Evolutionary conservation across 2,888 invertebrate genomes (phyloP).

Genomic region (Coremacera marginata): DNA sequence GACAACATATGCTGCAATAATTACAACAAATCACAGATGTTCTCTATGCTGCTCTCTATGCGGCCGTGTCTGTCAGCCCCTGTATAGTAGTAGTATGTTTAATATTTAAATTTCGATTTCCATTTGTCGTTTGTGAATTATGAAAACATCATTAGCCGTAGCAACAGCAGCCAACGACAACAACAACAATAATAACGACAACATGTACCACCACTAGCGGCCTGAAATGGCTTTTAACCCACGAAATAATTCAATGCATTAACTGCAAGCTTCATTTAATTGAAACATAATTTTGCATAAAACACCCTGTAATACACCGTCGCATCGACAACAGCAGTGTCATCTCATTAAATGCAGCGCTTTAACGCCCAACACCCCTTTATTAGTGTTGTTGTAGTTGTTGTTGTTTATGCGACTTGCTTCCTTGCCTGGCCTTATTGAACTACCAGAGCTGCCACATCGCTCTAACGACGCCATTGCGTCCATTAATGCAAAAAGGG

Average conservation of each 20-base stretch:
- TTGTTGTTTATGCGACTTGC: background rate
- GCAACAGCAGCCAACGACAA: background rate
- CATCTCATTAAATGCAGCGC: background rate
- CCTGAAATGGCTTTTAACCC: conserved; percentile 44
- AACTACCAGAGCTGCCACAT: background rate
- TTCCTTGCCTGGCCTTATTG: too few species aligned
- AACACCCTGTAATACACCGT: conserved; percentile 26
- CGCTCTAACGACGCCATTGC: conserved; percentile 8
- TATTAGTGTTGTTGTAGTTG: too few species aligned
- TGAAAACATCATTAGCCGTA: conserved; percentile 7
- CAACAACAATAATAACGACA: background rate
- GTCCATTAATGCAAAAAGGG: conserved; percentile 28
- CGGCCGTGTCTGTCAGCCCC: background rate
- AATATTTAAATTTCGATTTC: conserved; percentile 21
- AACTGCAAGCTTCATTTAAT: conserved; percentile 62
- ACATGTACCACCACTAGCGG: conserved; percentile 12
- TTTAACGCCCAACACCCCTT: background rate
- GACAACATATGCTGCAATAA: conserved; percentile 16
- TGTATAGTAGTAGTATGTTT: background rate
- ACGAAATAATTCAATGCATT: conserved; percentile 54
- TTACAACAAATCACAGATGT: conserved; percentile 29
- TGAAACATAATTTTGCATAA: conserved; percentile 68
- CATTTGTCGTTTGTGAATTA: conserved; percentile 6
- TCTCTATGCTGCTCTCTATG: background rate
- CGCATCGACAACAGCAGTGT: background rate